phyloP scores from a whole-genome alignment of 2,888 invertebrate species.

The Linyphia triangularis region DNA sequence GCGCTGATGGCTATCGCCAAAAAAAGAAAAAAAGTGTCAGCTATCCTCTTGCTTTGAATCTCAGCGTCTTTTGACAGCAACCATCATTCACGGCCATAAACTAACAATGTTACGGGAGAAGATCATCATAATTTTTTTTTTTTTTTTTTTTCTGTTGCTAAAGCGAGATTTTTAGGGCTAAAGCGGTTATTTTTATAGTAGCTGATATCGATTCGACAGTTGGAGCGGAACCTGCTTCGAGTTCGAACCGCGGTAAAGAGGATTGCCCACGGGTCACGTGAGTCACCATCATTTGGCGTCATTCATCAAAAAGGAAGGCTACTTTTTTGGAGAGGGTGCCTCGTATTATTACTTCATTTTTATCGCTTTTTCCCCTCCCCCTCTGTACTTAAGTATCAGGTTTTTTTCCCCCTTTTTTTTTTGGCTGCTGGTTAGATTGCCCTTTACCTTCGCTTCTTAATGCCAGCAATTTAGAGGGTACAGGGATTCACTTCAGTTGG shows the following conservation, averaged over 20 bases:
- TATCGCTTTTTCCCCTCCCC: slow-evolving; percentile 14
- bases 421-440: too few species aligned
- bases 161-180: slow-evolving; percentile 42
- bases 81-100: slow-evolving; percentile 59
- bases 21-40: background rate
- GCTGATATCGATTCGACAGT: slow-evolving; percentile 48
- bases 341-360: slow-evolving; percentile 39
- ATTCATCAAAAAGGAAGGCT: slow-evolving; percentile 48
- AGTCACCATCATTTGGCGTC: slow-evolving; percentile 39
- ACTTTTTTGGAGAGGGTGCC: slow-evolving; percentile 24
- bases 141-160: background rate
- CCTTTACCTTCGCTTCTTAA: too few species aligned
- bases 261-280: slow-evolving; percentile 44
- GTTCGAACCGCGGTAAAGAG: slow-evolving; percentile 47
- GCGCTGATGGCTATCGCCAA: background rate
- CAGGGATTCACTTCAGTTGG: too few species aligned
- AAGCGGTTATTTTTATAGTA: slow-evolving; percentile 66
- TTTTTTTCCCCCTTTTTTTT: too few species aligned
- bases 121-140: slow-evolving; percentile 41
- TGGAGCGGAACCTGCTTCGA: slow-evolving; percentile 53
- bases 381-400: slow-evolving; percentile 19
- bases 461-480: too few species aligned
- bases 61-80: slow-evolving; percentile 38
- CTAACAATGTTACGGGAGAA: slow-evolving; percentile 43
- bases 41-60: slow-evolving; percentile 27